Evolutionary conservation across 2,888 invertebrate genomes (phyloP).

Genomic region (Tinea semifulvella): DNA sequence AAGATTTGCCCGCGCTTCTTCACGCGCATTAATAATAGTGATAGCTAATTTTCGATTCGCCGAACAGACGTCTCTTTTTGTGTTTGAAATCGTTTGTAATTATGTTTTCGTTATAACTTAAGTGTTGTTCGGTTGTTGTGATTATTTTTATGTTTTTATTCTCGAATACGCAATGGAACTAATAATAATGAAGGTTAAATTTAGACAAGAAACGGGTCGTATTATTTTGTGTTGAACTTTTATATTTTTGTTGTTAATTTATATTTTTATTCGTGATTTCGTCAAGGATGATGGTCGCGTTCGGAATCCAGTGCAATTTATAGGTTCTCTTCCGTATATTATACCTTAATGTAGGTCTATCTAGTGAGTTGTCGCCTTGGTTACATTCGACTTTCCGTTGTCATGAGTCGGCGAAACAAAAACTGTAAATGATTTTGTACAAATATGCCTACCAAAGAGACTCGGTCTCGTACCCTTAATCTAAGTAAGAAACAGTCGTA

Average conservation of each 20-base stretch:
- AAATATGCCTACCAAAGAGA: conserved; percentile 70
- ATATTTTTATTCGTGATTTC: conserved; percentile 59
- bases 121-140: conserved; percentile 69
- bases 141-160: conserved; percentile 53
- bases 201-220: conserved; percentile 65
- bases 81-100: conserved; percentile 65
- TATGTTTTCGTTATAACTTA: conserved; percentile 55
- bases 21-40: conserved; percentile 32
- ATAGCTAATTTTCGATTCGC: conserved; percentile 35
- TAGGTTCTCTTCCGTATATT: conserved; percentile 65
- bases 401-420: conserved; percentile 45
- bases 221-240: conserved; percentile 59
- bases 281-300: conserved; percentile 61
- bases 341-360: conserved; percentile 63
- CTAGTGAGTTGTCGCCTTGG: conserved; percentile 40
- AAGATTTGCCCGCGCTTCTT: conserved; percentile 25
- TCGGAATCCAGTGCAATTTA: conserved; percentile 66
- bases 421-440: conserved; percentile 58
- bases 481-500: conserved; percentile 62
- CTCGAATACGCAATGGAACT: conserved; percentile 32
- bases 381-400: conserved; percentile 29
- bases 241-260: conserved; percentile 53
- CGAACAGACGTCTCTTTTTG: conserved; percentile 51
- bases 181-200: conserved; percentile 52
- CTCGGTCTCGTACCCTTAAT: conserved; percentile 67